These are phyloP conservation scores for Eudorcas thomsonii DNA, from an alignment of 2,113 vertebrate species.

Conservation along the genomic window DNA sequence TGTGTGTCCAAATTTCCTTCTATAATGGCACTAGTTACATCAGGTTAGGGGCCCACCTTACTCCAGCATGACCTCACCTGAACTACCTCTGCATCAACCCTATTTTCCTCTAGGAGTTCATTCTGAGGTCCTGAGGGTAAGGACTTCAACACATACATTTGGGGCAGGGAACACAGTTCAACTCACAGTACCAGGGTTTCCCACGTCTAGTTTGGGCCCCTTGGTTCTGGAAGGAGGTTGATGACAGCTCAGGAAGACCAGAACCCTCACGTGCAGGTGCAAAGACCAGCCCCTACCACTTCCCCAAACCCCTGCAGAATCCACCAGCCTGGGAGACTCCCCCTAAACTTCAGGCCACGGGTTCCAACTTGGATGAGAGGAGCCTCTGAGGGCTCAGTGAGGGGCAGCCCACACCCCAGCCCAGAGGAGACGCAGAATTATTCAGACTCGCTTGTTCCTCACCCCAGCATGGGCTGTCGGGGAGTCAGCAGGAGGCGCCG, in stretches of 20 bases:
- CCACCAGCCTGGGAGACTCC: too few relatives aligned
- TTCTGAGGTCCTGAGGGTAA: neutral
- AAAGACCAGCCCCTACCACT: neutral
- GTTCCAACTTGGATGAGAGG: neutral
- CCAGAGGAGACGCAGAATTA: neutral
- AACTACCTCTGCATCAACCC: neutral
- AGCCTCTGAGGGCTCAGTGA: rapidly evolving
- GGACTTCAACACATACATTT: neutral
- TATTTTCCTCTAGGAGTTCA: neutral
- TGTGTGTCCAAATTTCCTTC: neutral
- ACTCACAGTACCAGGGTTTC: neutral
- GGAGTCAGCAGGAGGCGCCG: rapidly evolving
- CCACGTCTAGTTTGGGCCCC: neutral
- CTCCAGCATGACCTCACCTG: neutral
- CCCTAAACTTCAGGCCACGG: rapidly evolving
- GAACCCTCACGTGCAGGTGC: neutral
- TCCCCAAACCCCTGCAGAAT: neutral
- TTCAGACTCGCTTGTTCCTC: neutral
- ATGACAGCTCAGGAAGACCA: neutral
- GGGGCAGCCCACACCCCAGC: neutral
- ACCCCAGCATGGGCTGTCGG: rapidly evolving
- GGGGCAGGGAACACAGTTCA: too few relatives aligned
- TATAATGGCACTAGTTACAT: rapidly evolving
- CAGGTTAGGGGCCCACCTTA: neutral
- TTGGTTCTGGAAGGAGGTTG: neutral